Evolutionary conservation across 2,113 vertebrate species (phyloP).

Genomic region (Cottus gobio): DNA sequence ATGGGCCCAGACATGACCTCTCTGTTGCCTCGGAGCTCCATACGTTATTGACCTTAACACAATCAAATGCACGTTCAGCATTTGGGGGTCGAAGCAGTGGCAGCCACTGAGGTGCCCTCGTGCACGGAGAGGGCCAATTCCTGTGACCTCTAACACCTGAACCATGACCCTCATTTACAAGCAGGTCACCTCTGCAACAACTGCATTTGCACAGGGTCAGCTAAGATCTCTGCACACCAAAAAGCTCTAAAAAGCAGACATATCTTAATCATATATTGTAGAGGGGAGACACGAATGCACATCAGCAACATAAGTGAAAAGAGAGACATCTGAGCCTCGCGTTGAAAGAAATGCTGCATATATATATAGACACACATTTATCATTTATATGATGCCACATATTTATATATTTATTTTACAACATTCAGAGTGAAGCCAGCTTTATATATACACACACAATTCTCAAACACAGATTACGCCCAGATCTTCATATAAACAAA

Average conservation of each 20-base stretch:
- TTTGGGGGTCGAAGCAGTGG: conserved; percentile 75
- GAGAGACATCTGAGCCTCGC: conserved; percentile 59
- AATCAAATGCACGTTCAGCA: conserved; percentile 87
- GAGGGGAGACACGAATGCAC: conserved; percentile 57
- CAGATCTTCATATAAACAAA: not conserved
- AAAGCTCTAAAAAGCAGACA: conserved; percentile 72
- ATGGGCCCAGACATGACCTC: conserved; percentile 82
- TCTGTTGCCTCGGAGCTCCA: conserved; percentile 71
- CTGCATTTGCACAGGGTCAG: conserved; percentile 87
- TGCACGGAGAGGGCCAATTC: conserved; percentile 72
- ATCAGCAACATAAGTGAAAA: conserved; percentile 53
- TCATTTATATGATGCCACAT: not conserved
- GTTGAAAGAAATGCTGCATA: conserved; percentile 49
- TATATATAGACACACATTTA: not conserved
- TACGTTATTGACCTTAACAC: conserved; percentile 84
- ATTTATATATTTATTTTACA: not conserved
- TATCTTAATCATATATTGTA: conserved; percentile 78
- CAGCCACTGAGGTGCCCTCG: conserved; percentile 67
- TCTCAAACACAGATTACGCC: not conserved
- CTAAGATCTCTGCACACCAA: conserved; percentile 80
- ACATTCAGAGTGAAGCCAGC: not conserved
- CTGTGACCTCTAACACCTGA: conserved; percentile 80
- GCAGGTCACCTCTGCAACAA: conserved; percentile 84
- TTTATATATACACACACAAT: not conserved
- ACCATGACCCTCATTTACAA: conserved; percentile 86